These are phyloP conservation scores for Nylanderia fulva DNA, from an alignment of 1,140 invertebrate genomes.

Conservation along the genomic window DNA sequence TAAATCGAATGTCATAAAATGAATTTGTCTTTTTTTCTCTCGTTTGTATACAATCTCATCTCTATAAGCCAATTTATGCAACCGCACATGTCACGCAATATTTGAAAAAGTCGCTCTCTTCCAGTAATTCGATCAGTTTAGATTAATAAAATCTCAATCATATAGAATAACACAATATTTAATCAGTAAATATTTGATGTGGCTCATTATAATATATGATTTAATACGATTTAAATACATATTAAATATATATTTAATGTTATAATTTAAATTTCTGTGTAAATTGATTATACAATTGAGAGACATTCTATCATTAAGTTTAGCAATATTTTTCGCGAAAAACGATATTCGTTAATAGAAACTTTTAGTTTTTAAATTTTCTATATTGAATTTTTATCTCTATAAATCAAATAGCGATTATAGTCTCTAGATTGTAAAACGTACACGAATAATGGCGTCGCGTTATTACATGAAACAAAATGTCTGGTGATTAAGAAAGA, in stretches of 20 bases:
- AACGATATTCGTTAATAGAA: background rate
- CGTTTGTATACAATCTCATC: background rate
- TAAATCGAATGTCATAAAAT: slow-evolving; percentile 16
- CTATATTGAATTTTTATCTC: slow-evolving; percentile 3
- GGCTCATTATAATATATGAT: slow-evolving; percentile 2
- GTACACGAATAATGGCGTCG: background rate
- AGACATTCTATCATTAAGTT: background rate
- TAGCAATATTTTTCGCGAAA: background rate
- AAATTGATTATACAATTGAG: slow-evolving; percentile 28
- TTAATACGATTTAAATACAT: background rate
- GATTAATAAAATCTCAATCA: slow-evolving; percentile 16
- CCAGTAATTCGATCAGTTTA: slow-evolving; percentile 23
- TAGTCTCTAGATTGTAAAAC: background rate
- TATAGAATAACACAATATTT: slow-evolving; percentile 29
- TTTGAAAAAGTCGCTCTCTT: slow-evolving; percentile 32
- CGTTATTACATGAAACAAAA: background rate
- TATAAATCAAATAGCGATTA: background rate
- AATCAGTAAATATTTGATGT: slow-evolving; percentile 42
- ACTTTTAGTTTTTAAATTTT: background rate
- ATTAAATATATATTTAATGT: slow-evolving; percentile 10
- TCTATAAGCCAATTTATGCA: slow-evolving; percentile 1
- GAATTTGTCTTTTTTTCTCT: slow-evolving; percentile 2
- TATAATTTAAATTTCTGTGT: slow-evolving; percentile 25
- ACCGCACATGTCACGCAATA: background rate
- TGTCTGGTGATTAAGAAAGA: slow-evolving; percentile 17